phyloP scores from a whole-genome alignment of 2,113 vertebrate species.

The Nanorana parkeri region DNA sequence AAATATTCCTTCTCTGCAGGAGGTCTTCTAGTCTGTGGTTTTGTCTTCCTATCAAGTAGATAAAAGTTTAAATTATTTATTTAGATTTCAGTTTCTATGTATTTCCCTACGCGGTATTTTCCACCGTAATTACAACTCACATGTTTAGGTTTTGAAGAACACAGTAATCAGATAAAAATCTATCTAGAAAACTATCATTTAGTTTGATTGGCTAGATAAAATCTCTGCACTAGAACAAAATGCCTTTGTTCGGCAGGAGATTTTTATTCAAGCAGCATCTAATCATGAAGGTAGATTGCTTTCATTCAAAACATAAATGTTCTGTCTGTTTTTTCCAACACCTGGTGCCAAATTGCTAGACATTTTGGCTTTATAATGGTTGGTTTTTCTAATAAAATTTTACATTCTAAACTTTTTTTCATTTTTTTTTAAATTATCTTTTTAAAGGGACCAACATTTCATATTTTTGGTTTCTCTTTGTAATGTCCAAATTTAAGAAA shows the following conservation, averaged over 20 bases:
- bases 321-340: not conserved
- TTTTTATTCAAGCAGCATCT: not conserved
- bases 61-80: conserved; percentile 52
- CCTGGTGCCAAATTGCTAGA: not conserved
- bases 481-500: too few species aligned
- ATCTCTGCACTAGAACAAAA: conserved; percentile 18
- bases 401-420: too few species aligned
- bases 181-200: conserved; percentile 25
- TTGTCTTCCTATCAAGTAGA: conserved; percentile 20
- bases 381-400: too few species aligned
- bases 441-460: too few species aligned
- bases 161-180: conserved; percentile 31
- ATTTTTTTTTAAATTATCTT: too few species aligned
- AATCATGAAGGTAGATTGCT: not conserved
- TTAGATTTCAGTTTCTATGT: conserved; percentile 17
- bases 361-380: not conserved
- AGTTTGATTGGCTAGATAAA: not conserved
- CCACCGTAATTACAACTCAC: not conserved
- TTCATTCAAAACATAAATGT: not conserved
- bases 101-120: conserved; percentile 51
- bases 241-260: conserved; percentile 20
- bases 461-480: too few species aligned
- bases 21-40: conserved; percentile 7
- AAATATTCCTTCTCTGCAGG: conserved; percentile 45
- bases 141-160: conserved; percentile 20